Base-by-base conservation (phyloP, 2,888 invertebrate genomes). In the Xestoiulus laeticollis region DNA sequence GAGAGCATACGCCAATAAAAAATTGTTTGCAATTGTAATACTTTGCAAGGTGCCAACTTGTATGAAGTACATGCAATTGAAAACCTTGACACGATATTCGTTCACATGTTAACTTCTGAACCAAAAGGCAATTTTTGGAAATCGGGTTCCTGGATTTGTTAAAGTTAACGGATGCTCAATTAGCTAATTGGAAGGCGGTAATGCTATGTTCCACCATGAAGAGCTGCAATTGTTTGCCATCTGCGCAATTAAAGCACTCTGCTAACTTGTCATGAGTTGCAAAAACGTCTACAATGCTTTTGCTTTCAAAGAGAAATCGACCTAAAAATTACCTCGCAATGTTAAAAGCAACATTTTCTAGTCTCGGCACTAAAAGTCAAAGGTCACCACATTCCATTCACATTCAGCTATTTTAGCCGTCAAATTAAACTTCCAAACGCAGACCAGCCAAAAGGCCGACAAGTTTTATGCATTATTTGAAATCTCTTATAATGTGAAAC, bases 51-150 rank as follows among this genome's bases (percentile, higher is more conserved):
- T 59, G 59, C 59, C n/a, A 59, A 59, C 59, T 59, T 48, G 48
- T 48, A 30, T 30, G 30, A 16, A 12, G 12, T n/a, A n/a, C n/a
- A n/a, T n/a, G n/a, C 16, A 78, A 78, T 26, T 26, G 30, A 78
- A 68, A 78, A 78, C 78, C 78, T 78, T 78, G 78, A 78, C 78
- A 78, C 78, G 78, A 30, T 78, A 78, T 78, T 78, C 30, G 30
- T 30, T 78, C 5, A 22, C 59, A 19, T 22, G 59, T 22, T 78
- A n/a, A 19, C 22, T 22, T 22, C 16, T 59, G 6, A n/a, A n/a
- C 14, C 68, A 68, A 68, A n/a, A 22, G 68, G 78, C 78, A 30
- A 16, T 30, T 78, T 78, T 78, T 78, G 14, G 22, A 78, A 78
- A 30, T 78, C 30, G 1, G 30, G 78, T 30, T 78, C 30, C 16